These are phyloP conservation scores for Alaudala cheleensis DNA, from an alignment of 2,113 vertebrate genomes.

Conservation along the genomic window DNA sequence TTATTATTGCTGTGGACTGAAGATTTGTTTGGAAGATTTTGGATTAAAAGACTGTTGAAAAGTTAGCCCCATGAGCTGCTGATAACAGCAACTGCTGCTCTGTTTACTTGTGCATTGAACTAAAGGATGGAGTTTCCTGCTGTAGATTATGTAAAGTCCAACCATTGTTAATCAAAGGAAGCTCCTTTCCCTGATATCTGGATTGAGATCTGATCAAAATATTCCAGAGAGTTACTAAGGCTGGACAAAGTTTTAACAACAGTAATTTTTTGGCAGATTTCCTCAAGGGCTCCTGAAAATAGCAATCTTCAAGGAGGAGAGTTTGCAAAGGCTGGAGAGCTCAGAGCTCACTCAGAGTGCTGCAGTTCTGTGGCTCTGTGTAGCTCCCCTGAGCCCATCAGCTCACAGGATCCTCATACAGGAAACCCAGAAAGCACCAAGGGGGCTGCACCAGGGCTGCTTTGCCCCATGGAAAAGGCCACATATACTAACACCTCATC, in stretches of 20 bases:
- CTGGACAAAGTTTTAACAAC: background rate
- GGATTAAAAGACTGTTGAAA: background rate
- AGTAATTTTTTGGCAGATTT: background rate
- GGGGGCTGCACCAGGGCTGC: too few relatives aligned
- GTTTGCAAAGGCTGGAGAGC: background rate
- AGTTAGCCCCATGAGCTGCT: background rate
- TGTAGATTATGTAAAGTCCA: background rate
- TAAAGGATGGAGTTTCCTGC: constrained; percentile 4
- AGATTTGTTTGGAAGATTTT: background rate
- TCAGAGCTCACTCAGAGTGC: fast-evolving
- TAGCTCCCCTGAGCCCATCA: background rate
- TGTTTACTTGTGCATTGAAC: background rate
- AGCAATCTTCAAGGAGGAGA: background rate
- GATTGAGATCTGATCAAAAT: constrained; percentile 10
- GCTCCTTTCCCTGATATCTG: background rate
- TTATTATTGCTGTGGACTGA: background rate
- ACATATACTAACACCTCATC: background rate
- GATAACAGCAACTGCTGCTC: background rate
- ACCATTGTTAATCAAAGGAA: constrained; percentile 47
- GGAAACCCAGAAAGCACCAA: background rate
- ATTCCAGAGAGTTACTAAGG: background rate
- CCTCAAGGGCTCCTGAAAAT: background rate
- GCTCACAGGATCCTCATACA: fast-evolving
- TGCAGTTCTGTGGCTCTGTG: background rate
- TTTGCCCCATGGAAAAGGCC: background rate